Evolutionary conservation across 2,797 vertebrate species (phyloP).

Genomic region (Aselliscus stoliczkanus): DNA sequence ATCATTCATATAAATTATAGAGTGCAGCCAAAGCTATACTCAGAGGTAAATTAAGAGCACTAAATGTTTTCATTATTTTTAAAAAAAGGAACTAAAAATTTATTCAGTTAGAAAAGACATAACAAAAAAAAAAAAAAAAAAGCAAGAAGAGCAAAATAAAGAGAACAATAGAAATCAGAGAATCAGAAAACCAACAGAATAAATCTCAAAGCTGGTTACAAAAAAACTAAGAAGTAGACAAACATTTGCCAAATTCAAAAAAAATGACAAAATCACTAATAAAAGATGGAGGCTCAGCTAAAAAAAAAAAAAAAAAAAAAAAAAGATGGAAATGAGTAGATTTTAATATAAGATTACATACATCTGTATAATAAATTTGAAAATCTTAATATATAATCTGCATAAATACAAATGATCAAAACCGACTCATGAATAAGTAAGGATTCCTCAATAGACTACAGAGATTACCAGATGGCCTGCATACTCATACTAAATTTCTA

Average conservation of each 20-base stretch:
- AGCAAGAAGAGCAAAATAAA: background rate
- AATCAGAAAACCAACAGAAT: background rate
- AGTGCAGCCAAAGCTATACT: background rate
- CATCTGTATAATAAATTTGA: background rate
- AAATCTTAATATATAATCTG: background rate
- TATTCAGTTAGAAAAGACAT: background rate
- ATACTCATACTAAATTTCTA: constrained; percentile 15
- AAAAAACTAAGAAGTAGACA: background rate
- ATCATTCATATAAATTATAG: background rate
- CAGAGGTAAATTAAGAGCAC: constrained; percentile 7
- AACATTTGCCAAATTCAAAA: background rate
- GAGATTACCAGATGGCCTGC: background rate
- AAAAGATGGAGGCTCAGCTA: no score
- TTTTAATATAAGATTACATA: background rate
- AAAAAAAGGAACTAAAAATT: background rate
- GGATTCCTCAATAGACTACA: background rate
- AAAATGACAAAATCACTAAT: no score
- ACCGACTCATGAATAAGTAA: background rate
- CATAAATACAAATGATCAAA: background rate
- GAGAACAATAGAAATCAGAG: background rate
- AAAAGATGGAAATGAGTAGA: background rate
- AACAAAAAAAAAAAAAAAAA: background rate
- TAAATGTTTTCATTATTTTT: background rate
- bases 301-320: background rate
- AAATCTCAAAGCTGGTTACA: background rate